phyloP scores from a whole-genome alignment of 2,888 invertebrate species.

The Polyommatus icarus region DNA sequence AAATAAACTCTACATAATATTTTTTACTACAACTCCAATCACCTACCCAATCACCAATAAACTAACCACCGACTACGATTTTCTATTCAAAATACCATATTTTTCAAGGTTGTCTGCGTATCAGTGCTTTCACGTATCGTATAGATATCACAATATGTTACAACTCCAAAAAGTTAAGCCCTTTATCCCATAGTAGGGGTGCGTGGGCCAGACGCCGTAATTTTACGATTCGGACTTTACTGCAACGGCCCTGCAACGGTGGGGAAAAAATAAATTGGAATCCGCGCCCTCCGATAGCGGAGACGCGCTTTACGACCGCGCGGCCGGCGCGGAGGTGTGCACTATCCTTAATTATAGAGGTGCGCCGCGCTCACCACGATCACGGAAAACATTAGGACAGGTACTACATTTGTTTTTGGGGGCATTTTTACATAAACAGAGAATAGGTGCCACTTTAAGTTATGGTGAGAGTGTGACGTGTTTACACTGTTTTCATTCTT shows the following conservation, averaged over 20 bases:
- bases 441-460: no score
- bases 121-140: neutral
- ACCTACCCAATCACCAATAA: no score
- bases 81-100: neutral
- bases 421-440: neutral
- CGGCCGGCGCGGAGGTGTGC: conserved; percentile 41
- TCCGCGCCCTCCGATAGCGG: conserved; percentile 63
- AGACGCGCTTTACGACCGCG: conserved; percentile 58
- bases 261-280: conserved; percentile 79
- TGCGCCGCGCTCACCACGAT: conserved; percentile 28
- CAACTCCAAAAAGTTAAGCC: conserved; percentile 34
- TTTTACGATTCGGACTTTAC: conserved; percentile 72
- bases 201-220: conserved; percentile 69
- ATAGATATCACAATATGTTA: conserved; percentile 17
- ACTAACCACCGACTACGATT: neutral
- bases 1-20: no score
- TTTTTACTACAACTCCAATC: no score
- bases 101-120: neutral
- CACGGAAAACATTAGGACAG: conserved; percentile 1
- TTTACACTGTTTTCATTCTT: no score
- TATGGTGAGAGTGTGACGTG: no score
- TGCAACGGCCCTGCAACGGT: conserved; percentile 70
- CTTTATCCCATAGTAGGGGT: conserved; percentile 55
- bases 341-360: conserved; percentile 45
- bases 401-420: neutral